Percentiles rank a stretch among this genome's conserved stretches.
phyloP scores from a whole-genome alignment of 2,113 vertebrate species.

The Amia ocellicauda region DNA sequence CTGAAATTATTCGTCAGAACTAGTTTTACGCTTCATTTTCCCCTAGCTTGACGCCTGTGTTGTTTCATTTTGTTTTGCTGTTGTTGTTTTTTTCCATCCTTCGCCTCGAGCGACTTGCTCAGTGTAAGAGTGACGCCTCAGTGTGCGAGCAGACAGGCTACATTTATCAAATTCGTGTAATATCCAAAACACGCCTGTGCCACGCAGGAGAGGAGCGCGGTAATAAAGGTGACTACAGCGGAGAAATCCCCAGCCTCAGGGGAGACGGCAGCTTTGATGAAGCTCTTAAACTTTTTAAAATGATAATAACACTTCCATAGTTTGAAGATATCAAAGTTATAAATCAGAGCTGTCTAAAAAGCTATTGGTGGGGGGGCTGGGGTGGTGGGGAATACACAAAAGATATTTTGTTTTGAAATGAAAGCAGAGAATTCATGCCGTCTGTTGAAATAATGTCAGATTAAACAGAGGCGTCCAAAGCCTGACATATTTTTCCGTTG shows the following conservation, averaged over 20 bases:
- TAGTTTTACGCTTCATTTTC: not conserved
- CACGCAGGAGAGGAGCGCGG: not conserved
- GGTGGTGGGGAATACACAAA: no score
- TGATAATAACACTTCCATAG: not conserved
- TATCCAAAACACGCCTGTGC: not conserved
- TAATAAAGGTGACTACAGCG: not conserved
- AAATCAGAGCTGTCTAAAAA: slow-evolving; percentile 4
- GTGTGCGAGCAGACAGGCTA: not conserved
- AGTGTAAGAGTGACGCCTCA: not conserved
- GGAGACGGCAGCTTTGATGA: not conserved
- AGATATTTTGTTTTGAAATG: no score
- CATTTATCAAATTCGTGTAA: not conserved
- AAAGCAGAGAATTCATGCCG: no score
- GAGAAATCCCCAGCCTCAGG: not conserved
- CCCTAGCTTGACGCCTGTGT: not conserved
- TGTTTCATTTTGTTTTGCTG: not conserved
- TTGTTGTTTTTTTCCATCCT: not conserved
- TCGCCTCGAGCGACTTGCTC: not conserved
- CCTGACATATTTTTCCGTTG: no score
- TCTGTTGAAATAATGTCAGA: no score
- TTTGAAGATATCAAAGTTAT: not conserved
- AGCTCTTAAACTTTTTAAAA: slow-evolving; percentile 3
- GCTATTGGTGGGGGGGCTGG: no score
- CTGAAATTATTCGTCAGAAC: not conserved
- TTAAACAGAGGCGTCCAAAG: no score